Evolutionary conservation across 2,797 vertebrate genomes (phyloP).

Genomic region (Onychomys arenicola): DNA sequence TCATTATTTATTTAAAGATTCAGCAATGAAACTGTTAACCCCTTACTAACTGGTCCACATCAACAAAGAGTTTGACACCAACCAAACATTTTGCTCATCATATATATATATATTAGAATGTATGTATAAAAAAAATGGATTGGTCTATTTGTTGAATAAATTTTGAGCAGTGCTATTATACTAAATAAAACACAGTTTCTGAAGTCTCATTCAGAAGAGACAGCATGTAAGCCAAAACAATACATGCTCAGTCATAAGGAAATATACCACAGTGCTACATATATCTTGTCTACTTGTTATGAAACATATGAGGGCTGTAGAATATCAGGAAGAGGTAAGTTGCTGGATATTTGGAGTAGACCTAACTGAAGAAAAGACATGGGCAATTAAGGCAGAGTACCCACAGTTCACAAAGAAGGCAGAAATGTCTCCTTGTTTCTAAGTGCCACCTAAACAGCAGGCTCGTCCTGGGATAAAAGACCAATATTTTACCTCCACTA

Average conservation of each 20-base stretch:
- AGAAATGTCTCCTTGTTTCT: neutral
- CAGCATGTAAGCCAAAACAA: neutral
- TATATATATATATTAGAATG: neutral
- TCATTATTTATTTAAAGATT: neutral
- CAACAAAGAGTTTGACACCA: neutral
- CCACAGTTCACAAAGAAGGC: conserved; percentile 1
- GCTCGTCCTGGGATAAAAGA: neutral
- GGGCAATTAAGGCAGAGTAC: neutral
- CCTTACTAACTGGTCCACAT: neutral
- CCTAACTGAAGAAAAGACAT: neutral
- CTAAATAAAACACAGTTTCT: neutral
- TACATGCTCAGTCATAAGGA: neutral
- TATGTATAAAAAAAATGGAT: neutral
- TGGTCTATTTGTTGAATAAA: neutral
- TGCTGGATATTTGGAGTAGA: neutral
- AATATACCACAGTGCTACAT: neutral
- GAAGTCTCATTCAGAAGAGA: conserved; percentile 3
- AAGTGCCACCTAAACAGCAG: neutral
- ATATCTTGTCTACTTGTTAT: neutral
- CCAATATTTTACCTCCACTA: neutral
- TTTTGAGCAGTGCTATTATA: neutral
- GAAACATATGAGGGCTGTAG: neutral
- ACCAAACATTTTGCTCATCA: neutral
- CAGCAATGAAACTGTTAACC: conserved; percentile 2
- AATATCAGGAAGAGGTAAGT: neutral